Evolutionary conservation across 2,888 invertebrate species (phyloP).

Genomic region (Athetis lepigone): DNA sequence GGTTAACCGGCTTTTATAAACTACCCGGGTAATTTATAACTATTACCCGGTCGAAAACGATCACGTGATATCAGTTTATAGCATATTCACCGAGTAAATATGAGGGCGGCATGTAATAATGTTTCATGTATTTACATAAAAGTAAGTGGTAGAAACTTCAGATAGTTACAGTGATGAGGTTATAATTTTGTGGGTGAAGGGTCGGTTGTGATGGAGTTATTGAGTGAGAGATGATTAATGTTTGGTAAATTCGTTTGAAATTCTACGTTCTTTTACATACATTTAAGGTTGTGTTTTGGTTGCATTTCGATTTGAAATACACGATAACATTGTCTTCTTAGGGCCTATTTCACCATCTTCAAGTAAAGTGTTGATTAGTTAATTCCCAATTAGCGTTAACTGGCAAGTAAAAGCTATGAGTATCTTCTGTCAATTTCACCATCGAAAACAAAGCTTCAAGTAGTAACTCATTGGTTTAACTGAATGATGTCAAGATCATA

Average conservation of each 20-base stretch:
- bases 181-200: conserved; percentile 28
- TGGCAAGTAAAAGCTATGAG: no score
- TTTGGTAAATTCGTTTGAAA: neutral
- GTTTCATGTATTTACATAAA: conserved; percentile 74
- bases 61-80: conserved; percentile 90
- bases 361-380: no score
- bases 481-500: no score
- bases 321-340: no score
- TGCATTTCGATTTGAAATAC: no score
- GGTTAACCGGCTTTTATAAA: conserved; percentile 91
- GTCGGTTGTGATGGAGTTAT: conserved; percentile 31
- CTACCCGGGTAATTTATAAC: conserved; percentile 90
- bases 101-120: conserved; percentile 83
- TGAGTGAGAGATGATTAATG: conserved; percentile 3
- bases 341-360: no score
- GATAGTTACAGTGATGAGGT: conserved; percentile 36
- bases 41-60: conserved; percentile 89
- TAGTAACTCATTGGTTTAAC: no score
- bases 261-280: neutral
- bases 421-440: no score
- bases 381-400: no score
- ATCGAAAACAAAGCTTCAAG: no score
- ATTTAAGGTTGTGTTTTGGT: no score
- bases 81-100: conserved; percentile 88
- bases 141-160: conserved; percentile 67